Conservation (phyloP, 2,113 vertebrate genomes). For the Megaceryle maxima region DNA sequence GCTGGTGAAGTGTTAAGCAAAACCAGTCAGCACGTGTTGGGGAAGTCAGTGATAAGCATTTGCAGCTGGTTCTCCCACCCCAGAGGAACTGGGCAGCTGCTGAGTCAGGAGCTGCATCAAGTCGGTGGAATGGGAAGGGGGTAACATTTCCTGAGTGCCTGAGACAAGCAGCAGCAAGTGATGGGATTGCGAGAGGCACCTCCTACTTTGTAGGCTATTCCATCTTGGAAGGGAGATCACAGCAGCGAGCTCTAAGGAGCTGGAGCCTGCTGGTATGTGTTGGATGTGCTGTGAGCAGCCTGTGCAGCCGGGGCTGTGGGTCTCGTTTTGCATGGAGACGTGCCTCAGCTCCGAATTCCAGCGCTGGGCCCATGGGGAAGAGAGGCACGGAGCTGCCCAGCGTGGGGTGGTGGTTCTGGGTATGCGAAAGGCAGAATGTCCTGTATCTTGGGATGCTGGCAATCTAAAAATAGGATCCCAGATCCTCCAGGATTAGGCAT, state of each 20-base stretch:
- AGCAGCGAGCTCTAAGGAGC: not conserved
- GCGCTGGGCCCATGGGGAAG: not conserved
- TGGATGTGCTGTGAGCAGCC: not conserved
- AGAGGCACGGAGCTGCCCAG: not conserved
- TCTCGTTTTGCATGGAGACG: not conserved
- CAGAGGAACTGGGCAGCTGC: not conserved
- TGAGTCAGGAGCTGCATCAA: slow-evolving; percentile 5
- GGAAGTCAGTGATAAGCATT: slow-evolving; percentile 10
- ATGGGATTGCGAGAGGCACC: not conserved
- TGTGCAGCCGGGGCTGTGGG: accelerated
- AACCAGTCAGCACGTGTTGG: not conserved
- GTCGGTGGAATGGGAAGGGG: not conserved
- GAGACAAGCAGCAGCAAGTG: accelerated
- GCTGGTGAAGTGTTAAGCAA: not conserved
- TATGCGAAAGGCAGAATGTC: slow-evolving; percentile 3
- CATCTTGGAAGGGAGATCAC: not conserved
- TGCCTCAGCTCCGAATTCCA: not conserved
- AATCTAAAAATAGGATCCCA: slow-evolving; percentile 12
- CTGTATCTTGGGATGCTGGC: not conserved
- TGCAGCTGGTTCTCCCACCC: slow-evolving; percentile 6
- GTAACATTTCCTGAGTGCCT: not conserved
- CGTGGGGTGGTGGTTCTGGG: not conserved
- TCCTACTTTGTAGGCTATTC: not conserved
- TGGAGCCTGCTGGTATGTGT: not conserved
- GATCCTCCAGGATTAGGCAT: not conserved